Evolutionary conservation across 1,140 invertebrate genomes (phyloP), one percentile per base, ranked within the genome.

Genomic region (Hycleus phaleratus): DNA sequence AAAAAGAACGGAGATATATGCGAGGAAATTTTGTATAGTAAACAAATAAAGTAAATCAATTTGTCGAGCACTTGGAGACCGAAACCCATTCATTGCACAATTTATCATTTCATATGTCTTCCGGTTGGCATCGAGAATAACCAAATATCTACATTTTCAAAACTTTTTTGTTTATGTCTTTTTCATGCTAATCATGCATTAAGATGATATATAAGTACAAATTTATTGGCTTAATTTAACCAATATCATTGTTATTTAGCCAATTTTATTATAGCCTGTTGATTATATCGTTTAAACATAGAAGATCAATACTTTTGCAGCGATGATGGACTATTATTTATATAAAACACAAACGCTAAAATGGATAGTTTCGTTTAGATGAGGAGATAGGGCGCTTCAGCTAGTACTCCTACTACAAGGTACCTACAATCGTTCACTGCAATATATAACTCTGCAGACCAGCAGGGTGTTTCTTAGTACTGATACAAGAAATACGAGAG

Each of bases 401-500:
- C 61, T 58, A n/a, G 62, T 67, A 67, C 11, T 32, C 32, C 51
- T 68, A 68, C 59, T 68, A 68, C 65, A 67, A 65, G 63, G 62
- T 66, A 42, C 11, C 6, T 39, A 69, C 65, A 69, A 64, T 54
- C 56, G 45, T 56, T 56, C 59, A 63, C 57, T 56, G 69, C 66
- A 61, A 69, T 71, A 69, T 71, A 71, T 71, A 71, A 71, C 68
- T 64, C 69, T 26, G 49, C 51, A 60, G 47, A 70, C 42, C 68
- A 68, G 69, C 69, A 68, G 69, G 69, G 68, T 69, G 64, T 69
- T 69, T 71, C 68, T 65, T 63, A 67, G 64, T 65, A 67, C 65
- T 67, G 68, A 71, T 71, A 69, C 68, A 71, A 71, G 69, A 71
- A 71, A 69, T 71, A 71, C 69, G 69, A 71, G 66, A 68, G 66